Base-by-base conservation (phyloP, 2,113 vertebrate species). In the Indri indri region DNA sequence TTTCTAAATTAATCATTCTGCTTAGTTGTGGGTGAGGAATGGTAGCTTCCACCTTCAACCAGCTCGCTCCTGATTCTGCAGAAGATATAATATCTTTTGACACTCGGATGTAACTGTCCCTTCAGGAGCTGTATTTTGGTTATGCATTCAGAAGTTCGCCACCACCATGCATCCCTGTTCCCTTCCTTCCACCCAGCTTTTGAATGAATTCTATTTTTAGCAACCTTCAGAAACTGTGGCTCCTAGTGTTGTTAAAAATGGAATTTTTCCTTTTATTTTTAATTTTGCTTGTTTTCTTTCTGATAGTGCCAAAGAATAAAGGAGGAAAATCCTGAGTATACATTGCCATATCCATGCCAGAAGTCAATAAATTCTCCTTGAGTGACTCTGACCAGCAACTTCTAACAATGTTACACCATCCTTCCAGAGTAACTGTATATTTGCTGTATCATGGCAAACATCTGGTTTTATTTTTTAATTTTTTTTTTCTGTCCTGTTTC, bases 381-480 rank as follows among this genome's bases (percentile, higher is more conserved):
- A n/a, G 52, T 63, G 9, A 73, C 73, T 88, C 61, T 61, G 66
- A 81, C 63, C 17, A 87, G 7, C 14, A 90, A 42, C 12, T 34
- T 79, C 80, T 86, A 79, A 68, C 52, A 40, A 79, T 25, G 54
- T 88, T 47, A 30, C 3, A 32, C 42, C 30, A 73, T 5, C 3
- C 85, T 47, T 34, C 63, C 7, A 68, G 32, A 32, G 65, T 34
- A 79, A 92, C 42, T 89, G 27, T 32, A 37, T 85, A 92, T 94
- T 87, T 93, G 76, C 27, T 65, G 50, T 12, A 63, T 63, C 27
- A 7, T 50, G n/a, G 68, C 20, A 91, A 97, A 79, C 74, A 93
- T 93, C 37, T 93, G 45, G 63, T 77, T 66, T 92, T 82, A 83
- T 94, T 96, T 94, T 40, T 85, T 88, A 80, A 30, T 12, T 63